Percentiles rank a stretch among this genome's conserved stretches.
Evolutionary conservation across 1,140 invertebrate genomes (phyloP).

Genomic region (Oryzaephilus surinamensis): DNA sequence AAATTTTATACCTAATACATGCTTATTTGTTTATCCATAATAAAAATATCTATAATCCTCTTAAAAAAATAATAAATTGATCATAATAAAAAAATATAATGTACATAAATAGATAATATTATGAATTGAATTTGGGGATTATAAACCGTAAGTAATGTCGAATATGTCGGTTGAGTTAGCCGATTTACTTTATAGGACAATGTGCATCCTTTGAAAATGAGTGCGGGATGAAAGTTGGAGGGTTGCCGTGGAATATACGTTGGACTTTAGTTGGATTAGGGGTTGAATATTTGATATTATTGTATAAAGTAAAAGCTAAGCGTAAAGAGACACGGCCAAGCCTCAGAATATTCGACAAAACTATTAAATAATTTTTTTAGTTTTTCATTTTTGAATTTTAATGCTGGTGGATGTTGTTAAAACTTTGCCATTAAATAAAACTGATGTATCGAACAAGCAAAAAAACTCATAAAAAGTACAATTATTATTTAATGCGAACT

Average conservation of each 20-base stretch:
- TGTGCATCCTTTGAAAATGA: constrained; percentile 8
- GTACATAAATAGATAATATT: too few species aligned
- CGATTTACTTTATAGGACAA: constrained; percentile 8
- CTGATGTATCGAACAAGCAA: too few species aligned
- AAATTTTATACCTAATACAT: too few species aligned
- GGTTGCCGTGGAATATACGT: constrained; percentile 1
- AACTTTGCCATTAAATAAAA: neutral
- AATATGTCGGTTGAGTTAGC: constrained; percentile 8
- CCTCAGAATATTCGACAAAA: neutral
- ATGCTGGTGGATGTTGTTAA: too few species aligned
- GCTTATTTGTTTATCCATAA: too few species aligned
- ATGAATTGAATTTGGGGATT: too few species aligned
- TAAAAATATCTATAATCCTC: too few species aligned
- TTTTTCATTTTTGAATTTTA: too few species aligned
- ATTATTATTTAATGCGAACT: too few species aligned
- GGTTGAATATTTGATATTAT: constrained; percentile 15
- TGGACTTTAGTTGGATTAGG: constrained; percentile 15
- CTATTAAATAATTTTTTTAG: neutral
- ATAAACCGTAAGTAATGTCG: constrained; percentile 9
- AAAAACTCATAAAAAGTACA: too few species aligned
- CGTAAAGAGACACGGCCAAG: neutral
- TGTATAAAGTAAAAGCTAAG: constrained; percentile 2
- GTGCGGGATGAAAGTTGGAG: constrained; percentile 2
- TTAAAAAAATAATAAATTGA: too few species aligned
- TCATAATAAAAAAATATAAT: too few species aligned